Base-by-base conservation (phyloP, 2,113 vertebrate species). In the Heterocephalus glaber region DNA sequence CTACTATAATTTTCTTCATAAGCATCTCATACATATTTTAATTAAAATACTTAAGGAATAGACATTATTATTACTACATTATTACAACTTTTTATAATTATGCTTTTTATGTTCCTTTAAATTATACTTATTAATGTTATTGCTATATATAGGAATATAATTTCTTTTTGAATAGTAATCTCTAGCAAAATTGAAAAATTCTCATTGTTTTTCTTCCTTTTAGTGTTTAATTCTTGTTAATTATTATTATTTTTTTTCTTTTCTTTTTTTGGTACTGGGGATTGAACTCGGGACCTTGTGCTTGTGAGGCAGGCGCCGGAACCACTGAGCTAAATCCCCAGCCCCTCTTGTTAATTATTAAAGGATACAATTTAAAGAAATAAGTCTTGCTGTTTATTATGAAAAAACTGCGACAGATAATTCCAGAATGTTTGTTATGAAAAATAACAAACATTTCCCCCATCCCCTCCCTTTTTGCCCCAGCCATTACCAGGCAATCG, bases 131-230 rank as follows among this genome's bases (percentile, higher is more conserved):
- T 63, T 81, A 74, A 52, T 81, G 61, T 47, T 79, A 44, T 54
- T 85, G 61, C 14, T 44, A 47, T 92, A 72, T 28, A 56, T 41
- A 44, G 16, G 12, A 83, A 87, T 88, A 52, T 20, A 49, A 30
- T 54, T 91, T 70, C 80, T 68, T 63, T 91, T 90, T 86, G 2
- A 91, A 87, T 82, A 76, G 58, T 63, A 12, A 52, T 66, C 26
- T 52, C 74, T 33, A 26, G 49, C 14, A 90, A 95, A 93, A 89
- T 35, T 90, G n/a, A 82, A 28, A n/a, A 91, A 44, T 44, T 92
- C 14, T 76, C 38, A 76, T 54, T 83, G n/a, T 49, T 96, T 80
- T 76, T 49, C 58, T 94, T 52, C 60, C 38, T 24, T 82, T 82
- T 68, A 60, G 33, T 65, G 72, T 79, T 87, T 65, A 72, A 38